A percentile compares a stretch with the other conserved stretches of the same genome.
Conservation (phyloP, 2,797 vertebrate genomes). For the Falco biarmicus region DNA sequence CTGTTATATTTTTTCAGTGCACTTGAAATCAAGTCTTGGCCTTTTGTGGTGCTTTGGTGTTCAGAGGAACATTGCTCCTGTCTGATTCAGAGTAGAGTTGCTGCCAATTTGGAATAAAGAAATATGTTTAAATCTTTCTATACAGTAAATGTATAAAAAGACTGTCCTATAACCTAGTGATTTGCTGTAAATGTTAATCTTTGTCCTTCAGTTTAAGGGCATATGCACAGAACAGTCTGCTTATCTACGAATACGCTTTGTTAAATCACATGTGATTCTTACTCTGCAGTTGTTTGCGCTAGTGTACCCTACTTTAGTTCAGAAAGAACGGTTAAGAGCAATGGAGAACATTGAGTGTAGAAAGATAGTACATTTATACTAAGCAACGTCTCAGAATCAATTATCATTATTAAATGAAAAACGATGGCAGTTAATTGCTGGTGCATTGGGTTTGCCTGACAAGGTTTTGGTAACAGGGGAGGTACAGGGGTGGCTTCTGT, state of each 20-base stretch:
- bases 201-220: background rate
- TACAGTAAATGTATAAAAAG: background rate
- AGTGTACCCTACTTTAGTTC: background rate
- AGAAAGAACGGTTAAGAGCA: background rate
- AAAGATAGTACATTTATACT: background rate
- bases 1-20: background rate
- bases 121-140: background rate
- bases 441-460: background rate
- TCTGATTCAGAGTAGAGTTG: background rate
- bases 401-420: background rate
- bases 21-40: background rate
- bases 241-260: background rate
- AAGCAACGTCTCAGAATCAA: background rate
- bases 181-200: background rate
- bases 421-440: background rate
- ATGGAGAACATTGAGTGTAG: background rate
- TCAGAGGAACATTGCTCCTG: fast-evolving
- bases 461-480: background rate
- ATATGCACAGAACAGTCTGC: background rate
- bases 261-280: background rate
- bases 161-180: background rate
- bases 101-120: background rate
- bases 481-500: background rate
- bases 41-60: background rate
- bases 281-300: background rate